phyloP scores from a whole-genome alignment of 1,140 invertebrate species.

The Conopomorpha cramerella region DNA sequence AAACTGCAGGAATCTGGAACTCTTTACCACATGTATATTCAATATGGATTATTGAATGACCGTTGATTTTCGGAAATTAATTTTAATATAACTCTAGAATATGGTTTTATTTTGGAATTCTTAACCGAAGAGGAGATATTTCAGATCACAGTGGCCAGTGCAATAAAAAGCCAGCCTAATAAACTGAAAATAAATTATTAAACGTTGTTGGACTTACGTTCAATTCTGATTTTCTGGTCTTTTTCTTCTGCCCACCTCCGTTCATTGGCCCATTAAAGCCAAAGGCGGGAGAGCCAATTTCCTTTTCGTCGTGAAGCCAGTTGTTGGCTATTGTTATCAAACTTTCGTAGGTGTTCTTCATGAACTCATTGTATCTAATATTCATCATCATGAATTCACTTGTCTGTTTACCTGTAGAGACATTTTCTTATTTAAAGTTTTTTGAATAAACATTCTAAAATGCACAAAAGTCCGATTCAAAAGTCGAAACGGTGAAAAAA shows the following conservation, averaged over 20 bases:
- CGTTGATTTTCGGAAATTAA: no score
- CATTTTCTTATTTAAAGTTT: neutral
- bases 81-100: neutral
- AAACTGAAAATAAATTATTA: no score
- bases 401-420: constrained; percentile 23
- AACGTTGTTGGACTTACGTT: no score
- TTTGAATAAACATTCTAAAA: neutral
- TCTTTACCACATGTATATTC: no score
- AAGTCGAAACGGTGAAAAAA: neutral
- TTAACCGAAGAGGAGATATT: neutral
- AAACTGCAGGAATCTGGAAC: no score
- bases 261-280: constrained; percentile 35
- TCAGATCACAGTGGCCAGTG: no score
- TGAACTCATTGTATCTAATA: constrained; percentile 35
- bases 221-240: constrained; percentile 38
- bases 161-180: no score
- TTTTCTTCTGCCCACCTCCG: constrained; percentile 27
- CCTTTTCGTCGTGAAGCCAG: constrained; percentile 32
- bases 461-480: neutral
- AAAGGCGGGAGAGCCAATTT: constrained; percentile 25
- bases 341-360: constrained; percentile 29
- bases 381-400: constrained; percentile 31
- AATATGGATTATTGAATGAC: no score
- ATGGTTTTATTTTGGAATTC: neutral
- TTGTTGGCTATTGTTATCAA: constrained; percentile 42